Percentiles rank a stretch among this genome's conserved stretches.
phyloP scores from a whole-genome alignment of 1,140 invertebrate genomes.

The Macrocentrus cingulum region DNA sequence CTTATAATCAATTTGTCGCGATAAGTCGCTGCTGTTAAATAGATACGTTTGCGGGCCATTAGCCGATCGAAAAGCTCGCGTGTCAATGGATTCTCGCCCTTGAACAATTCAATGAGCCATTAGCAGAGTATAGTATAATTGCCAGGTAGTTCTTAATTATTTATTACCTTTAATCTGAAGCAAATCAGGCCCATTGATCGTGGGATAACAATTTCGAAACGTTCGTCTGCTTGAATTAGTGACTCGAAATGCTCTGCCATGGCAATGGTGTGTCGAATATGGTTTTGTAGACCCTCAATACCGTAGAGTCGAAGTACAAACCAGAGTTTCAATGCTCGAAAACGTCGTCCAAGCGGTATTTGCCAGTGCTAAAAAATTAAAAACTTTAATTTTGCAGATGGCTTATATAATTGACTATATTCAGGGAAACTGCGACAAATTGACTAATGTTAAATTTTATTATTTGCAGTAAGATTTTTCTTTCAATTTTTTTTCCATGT shows the following conservation, averaged over 20 bases:
- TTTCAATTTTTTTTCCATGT: too few relatives aligned
- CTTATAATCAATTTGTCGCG: constrained; percentile 73
- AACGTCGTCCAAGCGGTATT: constrained; percentile 86
- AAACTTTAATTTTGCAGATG: constrained; percentile 6
- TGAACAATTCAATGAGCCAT: constrained; percentile 35
- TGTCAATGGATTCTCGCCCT: constrained; percentile 75
- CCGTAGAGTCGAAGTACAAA: constrained; percentile 87
- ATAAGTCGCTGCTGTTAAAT: constrained; percentile 77
- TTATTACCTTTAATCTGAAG: constrained; percentile 81
- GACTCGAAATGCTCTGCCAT: constrained; percentile 78
- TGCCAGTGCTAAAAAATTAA: constrained; percentile 79
- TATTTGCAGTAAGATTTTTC: too few relatives aligned
- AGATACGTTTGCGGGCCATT: constrained; percentile 78
- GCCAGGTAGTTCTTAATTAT: too few relatives aligned
- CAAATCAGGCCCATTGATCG: constrained; percentile 82
- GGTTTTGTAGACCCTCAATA: constrained; percentile 73
- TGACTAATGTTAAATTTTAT: too few relatives aligned
- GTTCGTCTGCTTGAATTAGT: constrained; percentile 67
- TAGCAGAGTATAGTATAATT: not conserved
- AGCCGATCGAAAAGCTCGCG: constrained; percentile 75
- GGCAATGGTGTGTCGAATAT: constrained; percentile 75
- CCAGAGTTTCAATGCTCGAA: constrained; percentile 93
- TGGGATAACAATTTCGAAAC: constrained; percentile 78
- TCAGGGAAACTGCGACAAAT: too few relatives aligned
- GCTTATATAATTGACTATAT: too few relatives aligned